These are phyloP conservation scores for Xerus inauris DNA, from an alignment of 2,113 vertebrate genomes.

Conservation along the genomic window DNA sequence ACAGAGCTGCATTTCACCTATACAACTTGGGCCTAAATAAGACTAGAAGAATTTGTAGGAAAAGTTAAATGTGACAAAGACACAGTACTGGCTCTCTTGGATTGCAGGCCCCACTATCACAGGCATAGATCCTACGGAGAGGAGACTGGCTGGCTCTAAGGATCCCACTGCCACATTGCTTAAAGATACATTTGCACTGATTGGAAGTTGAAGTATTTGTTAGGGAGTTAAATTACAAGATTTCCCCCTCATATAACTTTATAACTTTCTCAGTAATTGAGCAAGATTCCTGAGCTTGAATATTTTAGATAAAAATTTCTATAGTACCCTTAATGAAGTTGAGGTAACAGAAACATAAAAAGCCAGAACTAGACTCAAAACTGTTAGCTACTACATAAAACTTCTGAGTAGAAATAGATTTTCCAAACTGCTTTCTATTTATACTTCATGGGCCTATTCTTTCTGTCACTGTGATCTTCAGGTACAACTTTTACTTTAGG, in stretches of 20 bases:
- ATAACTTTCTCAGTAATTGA: background rate
- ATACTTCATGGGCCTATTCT: background rate
- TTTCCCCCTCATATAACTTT: background rate
- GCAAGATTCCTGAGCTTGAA: background rate
- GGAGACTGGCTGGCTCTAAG: background rate
- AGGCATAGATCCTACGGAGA: background rate
- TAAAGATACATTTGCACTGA: background rate
- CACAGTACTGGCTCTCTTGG: background rate
- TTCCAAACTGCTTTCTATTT: background rate
- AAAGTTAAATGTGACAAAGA: background rate
- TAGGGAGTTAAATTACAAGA: background rate
- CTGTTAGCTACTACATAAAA: background rate
- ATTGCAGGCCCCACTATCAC: background rate
- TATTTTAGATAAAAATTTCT: background rate
- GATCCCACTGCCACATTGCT: rapidly evolving
- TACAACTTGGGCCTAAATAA: background rate
- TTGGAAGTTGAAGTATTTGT: background rate
- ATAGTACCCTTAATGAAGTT: background rate
- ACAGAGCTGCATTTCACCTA: background rate
- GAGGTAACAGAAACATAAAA: constrained; percentile 18
- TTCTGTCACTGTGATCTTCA: background rate
- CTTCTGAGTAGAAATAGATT: background rate
- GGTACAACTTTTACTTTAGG: background rate
- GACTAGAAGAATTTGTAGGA: background rate
- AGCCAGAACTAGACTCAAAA: background rate